These are phyloP conservation scores for Bothrops jararaca DNA, from an alignment of 2,113 vertebrate species.

Conservation along the genomic window DNA sequence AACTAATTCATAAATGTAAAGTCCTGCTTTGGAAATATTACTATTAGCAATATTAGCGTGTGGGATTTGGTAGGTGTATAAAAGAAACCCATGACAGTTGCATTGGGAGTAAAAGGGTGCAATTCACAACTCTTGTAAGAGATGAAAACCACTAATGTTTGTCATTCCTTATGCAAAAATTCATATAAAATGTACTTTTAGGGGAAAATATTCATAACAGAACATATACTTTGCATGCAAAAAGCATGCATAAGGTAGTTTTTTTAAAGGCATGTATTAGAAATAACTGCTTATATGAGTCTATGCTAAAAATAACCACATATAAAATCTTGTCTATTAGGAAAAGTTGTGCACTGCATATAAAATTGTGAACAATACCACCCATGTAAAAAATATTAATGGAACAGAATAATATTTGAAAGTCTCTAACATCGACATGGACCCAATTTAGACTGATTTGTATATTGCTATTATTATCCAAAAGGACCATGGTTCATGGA, in stretches of 20 bases:
- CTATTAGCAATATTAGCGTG: not conserved
- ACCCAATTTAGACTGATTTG: not conserved
- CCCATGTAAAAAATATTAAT: not conserved
- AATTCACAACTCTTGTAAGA: not conserved
- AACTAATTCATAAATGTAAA: not conserved
- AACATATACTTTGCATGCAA: not conserved
- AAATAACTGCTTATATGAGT: not conserved
- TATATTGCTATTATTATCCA: not conserved
- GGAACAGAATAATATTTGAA: not conserved
- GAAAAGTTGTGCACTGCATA: not conserved
- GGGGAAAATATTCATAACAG: not conserved
- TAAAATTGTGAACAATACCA: not conserved
- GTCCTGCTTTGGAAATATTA: not conserved
- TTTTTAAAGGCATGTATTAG: not conserved
- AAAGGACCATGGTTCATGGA: not conserved
- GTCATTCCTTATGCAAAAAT: not conserved
- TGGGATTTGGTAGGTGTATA: not conserved
- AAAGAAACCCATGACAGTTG: not conserved
- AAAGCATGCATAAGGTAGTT: not conserved
- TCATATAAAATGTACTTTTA: not conserved
- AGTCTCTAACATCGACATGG: not conserved
- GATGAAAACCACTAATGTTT: not conserved
- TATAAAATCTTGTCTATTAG: not conserved
- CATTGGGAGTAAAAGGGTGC: not conserved
- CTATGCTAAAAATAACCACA: not conserved